Conservation (phyloP, 2,888 invertebrate genomes). For the Brachypalpus laphriformis region DNA sequence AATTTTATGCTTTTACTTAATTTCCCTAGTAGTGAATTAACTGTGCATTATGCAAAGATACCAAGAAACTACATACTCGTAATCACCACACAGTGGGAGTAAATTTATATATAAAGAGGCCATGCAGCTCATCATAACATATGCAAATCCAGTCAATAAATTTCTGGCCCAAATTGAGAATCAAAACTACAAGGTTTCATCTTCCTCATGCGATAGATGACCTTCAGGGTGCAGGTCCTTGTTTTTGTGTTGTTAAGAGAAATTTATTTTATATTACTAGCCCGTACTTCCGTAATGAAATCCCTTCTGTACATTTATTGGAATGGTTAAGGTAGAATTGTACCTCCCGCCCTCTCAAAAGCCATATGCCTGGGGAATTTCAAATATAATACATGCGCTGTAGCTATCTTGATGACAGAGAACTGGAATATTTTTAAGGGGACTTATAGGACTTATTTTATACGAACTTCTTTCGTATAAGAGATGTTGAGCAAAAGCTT, state of each 20-base stretch:
- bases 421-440: background rate
- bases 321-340: background rate
- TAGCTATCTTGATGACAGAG: background rate
- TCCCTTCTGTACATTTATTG: background rate
- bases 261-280: background rate
- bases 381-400: background rate
- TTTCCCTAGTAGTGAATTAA: too few species aligned
- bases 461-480: background rate
- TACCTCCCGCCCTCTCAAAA: background rate
- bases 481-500: background rate
- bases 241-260: background rate
- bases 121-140: too few species aligned
- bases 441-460: background rate
- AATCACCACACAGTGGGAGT: too few species aligned
- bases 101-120: too few species aligned
- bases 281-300: background rate
- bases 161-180: too few species aligned
- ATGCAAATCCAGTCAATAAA: background rate
- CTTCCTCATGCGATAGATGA: background rate
- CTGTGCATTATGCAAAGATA: too few species aligned
- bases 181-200: background rate
- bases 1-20: too few species aligned
- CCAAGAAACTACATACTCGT: too few species aligned
- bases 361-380: background rate
- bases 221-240: background rate